Percentiles rank a stretch among this genome's conserved stretches.
Conservation (phyloP, 2,888 invertebrate genomes). For the Cantharis rufa region DNA sequence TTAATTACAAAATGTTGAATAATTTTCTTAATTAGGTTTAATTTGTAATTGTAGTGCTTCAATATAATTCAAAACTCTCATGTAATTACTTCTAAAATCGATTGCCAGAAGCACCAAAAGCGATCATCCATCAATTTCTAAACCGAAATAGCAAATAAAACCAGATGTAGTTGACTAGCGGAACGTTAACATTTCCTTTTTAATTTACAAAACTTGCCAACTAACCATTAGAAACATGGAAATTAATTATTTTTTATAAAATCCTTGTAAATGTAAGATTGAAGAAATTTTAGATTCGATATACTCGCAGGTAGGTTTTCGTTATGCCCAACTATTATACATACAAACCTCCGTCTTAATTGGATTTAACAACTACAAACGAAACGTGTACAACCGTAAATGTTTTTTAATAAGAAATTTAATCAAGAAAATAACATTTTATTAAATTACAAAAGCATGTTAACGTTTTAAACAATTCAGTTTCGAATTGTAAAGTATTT, state of each 20-base stretch:
- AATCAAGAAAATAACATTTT: not conserved
- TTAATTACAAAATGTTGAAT: not conserved
- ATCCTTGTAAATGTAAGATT: not conserved
- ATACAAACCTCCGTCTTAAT: not conserved
- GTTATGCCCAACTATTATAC: not conserved
- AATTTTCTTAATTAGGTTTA: not conserved
- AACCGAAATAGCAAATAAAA: constrained; percentile 23
- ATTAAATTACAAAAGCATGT: not conserved
- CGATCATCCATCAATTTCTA: constrained; percentile 28
- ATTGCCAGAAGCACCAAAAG: constrained; percentile 10
- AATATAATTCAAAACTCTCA: not conserved
- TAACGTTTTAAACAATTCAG: not conserved
- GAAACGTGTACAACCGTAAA: not conserved
- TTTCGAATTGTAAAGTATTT: not conserved
- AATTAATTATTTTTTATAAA: not conserved
- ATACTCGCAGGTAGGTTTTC: not conserved
- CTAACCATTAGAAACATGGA: not conserved
- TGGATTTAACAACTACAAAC: not conserved
- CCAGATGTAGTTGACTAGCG: constrained; percentile 26
- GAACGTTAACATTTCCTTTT: constrained; percentile 4
- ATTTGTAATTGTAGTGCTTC: not conserved
- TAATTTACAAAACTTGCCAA: not conserved
- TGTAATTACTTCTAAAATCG: constrained; percentile 24
- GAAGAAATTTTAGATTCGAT: not conserved
- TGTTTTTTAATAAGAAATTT: not conserved